phyloP scores from a whole-genome alignment of 2,113 vertebrate genomes.

The Triplophysa tibetana region DNA sequence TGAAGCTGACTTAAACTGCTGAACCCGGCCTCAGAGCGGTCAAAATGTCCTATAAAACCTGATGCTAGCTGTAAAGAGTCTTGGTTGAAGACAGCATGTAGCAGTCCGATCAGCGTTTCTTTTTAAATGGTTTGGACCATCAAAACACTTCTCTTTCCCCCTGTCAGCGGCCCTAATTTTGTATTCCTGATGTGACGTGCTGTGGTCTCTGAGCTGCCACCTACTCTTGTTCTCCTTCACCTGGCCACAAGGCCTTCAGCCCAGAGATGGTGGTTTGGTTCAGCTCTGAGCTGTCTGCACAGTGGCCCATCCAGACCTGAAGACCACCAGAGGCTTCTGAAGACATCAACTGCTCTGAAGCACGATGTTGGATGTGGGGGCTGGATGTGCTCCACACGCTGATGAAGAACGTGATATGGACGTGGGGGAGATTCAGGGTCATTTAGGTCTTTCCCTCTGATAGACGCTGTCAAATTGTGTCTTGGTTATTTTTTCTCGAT shows the following conservation, averaged over 20 bases:
- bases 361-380: slow-evolving; percentile 11
- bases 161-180: slow-evolving; percentile 17
- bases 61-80: slow-evolving; percentile 2
- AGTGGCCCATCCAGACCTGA: slow-evolving; percentile 40
- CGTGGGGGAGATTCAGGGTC: slow-evolving; percentile 11
- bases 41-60: slow-evolving; percentile 5
- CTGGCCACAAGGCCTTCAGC: slow-evolving; percentile 26
- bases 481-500: slow-evolving; percentile 13
- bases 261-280: slow-evolving; percentile 12
- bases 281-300: slow-evolving; percentile 40
- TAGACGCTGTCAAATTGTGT: slow-evolving; percentile 31
- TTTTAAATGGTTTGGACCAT: slow-evolving; percentile 21
- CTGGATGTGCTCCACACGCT: neutral
- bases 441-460: slow-evolving; percentile 21
- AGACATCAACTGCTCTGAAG: slow-evolving; percentile 38
- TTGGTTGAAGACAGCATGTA: slow-evolving; percentile 11
- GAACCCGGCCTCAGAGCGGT: slow-evolving; percentile 31
- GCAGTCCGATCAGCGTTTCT: slow-evolving; percentile 20
- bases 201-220: slow-evolving; percentile 36
- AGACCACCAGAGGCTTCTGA: slow-evolving; percentile 36
- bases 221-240: slow-evolving; percentile 25
- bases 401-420: slow-evolving; percentile 14
- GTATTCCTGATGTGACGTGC: slow-evolving; percentile 26
- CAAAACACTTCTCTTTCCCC: slow-evolving; percentile 21
- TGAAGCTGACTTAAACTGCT: slow-evolving; percentile 10